Evolutionary conservation across 2,888 invertebrate species (phyloP).

Genomic region (Mechanitis messenoides): DNA sequence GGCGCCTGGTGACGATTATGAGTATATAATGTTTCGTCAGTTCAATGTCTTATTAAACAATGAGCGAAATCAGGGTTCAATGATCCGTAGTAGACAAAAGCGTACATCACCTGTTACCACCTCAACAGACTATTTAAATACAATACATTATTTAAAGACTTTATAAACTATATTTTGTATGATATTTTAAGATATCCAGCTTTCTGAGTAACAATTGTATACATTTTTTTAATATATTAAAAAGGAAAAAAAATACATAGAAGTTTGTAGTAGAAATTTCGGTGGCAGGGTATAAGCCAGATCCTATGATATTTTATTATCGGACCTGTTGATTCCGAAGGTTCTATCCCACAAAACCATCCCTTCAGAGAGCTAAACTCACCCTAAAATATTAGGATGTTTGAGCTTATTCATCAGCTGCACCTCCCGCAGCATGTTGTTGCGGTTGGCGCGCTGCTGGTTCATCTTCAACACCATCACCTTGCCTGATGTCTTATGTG

Average conservation of each 20-base stretch:
- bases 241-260: too few relatives aligned
- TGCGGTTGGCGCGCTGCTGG: slow-evolving; percentile 93
- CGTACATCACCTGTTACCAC: neutral
- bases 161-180: neutral
- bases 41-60: slow-evolving; percentile 1
- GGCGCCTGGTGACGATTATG: too few relatives aligned
- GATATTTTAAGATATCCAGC: too few relatives aligned
- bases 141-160: neutral
- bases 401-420: slow-evolving; percentile 97
- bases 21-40: neutral
- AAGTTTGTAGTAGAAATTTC: too few relatives aligned
- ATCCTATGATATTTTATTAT: too few relatives aligned
- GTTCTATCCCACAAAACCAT: too few relatives aligned
- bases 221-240: too few relatives aligned
- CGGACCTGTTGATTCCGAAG: too few relatives aligned
- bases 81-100: neutral
- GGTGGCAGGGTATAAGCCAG: too few relatives aligned
- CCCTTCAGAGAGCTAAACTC: slow-evolving; percentile 32
- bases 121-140: neutral
- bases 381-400: slow-evolving; percentile 96
- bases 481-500: slow-evolving; percentile 92
- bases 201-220: too few relatives aligned
- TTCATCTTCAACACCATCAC: slow-evolving; percentile 99
- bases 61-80: neutral
- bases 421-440: slow-evolving; percentile 97